A percentile compares a stretch with the other conserved stretches of the same genome.
Conservation (phyloP, 35 echinoderm and acorn worm species). For the Eucidaris tribuloides region DNA sequence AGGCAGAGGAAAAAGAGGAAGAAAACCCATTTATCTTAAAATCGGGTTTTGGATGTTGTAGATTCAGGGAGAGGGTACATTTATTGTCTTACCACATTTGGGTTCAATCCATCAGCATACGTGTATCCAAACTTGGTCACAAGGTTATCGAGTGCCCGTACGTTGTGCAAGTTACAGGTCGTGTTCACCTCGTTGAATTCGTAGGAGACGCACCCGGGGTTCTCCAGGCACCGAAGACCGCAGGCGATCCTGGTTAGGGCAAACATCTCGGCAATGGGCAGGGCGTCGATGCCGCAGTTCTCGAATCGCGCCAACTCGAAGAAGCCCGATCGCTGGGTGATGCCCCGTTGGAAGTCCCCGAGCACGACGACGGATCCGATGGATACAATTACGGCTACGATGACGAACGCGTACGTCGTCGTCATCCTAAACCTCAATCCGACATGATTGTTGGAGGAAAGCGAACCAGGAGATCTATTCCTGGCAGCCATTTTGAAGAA, state of each 20-base stretch:
- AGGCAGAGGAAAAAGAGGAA: too few relatives aligned
- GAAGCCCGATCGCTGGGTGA: slow-evolving; percentile 28
- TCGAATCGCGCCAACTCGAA: slow-evolving; percentile 66
- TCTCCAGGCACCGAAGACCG: slow-evolving; percentile 52
- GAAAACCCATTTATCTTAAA: too few relatives aligned
- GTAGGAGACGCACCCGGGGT: slow-evolving; percentile 43
- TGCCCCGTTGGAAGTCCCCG: slow-evolving; percentile 4
- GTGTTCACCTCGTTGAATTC: slow-evolving; percentile 52
- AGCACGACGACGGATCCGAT: not conserved
- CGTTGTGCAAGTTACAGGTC: slow-evolving; percentile 54
- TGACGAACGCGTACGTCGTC: too few relatives aligned
- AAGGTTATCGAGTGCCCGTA: slow-evolving; percentile 34
- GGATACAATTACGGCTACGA: not conserved
- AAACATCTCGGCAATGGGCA: not conserved
- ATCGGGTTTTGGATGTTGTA: too few relatives aligned
- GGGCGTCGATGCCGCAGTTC: slow-evolving; percentile 53
- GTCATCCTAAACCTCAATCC: too few relatives aligned
- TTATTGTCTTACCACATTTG: slow-evolving; percentile 82
- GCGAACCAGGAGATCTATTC: too few relatives aligned
- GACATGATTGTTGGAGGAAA: too few relatives aligned
- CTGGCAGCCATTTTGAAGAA: too few relatives aligned
- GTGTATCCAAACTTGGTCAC: slow-evolving; percentile 53
- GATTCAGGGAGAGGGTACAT: too few relatives aligned
- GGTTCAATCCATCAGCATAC: slow-evolving; percentile 61
- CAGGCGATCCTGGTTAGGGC: slow-evolving; percentile 29